phyloP scores from a whole-genome alignment of 2,888 invertebrate genomes.

The Acronicta aceris region DNA sequence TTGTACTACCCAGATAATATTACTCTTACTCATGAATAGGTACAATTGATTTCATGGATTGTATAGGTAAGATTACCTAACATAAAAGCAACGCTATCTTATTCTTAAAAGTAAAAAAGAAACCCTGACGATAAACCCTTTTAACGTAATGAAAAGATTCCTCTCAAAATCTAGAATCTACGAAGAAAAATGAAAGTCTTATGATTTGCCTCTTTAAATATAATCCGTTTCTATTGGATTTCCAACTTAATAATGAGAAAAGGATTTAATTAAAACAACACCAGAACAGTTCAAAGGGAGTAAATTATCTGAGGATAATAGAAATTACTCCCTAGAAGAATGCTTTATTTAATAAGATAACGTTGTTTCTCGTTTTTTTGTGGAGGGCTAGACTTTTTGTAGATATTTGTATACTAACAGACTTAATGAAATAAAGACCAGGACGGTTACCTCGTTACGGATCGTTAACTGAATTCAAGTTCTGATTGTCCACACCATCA shows the following conservation, averaged over 20 bases:
- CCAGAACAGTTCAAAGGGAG: slow-evolving; percentile 5
- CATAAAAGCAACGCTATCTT: neutral
- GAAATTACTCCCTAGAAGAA: neutral
- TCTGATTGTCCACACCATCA: no score
- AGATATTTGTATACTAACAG: no score
- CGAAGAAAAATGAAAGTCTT: slow-evolving; percentile 1
- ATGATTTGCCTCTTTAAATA: slow-evolving; percentile 13
- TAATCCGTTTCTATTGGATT: slow-evolving; percentile 24
- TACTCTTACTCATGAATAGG: no score
- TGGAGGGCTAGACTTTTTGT: no score
- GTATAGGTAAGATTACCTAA: no score
- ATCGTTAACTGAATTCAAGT: no score
- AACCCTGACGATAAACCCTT: neutral
- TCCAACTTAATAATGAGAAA: slow-evolving; percentile 22
- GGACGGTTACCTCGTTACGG: no score
- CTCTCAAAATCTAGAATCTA: neutral
- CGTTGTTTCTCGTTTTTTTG: no score
- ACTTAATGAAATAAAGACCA: no score
- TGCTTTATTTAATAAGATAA: no score
- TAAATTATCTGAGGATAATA: slow-evolving; percentile 7
- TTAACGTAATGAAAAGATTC: slow-evolving; percentile 8
- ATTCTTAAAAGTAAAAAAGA: neutral
- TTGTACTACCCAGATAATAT: no score
- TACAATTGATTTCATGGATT: neutral
- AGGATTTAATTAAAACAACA: slow-evolving; percentile 29